These are phyloP conservation scores for Trichacis sp. DNA, from an alignment of 2,888 invertebrate genomes.

Conservation along the genomic window DNA sequence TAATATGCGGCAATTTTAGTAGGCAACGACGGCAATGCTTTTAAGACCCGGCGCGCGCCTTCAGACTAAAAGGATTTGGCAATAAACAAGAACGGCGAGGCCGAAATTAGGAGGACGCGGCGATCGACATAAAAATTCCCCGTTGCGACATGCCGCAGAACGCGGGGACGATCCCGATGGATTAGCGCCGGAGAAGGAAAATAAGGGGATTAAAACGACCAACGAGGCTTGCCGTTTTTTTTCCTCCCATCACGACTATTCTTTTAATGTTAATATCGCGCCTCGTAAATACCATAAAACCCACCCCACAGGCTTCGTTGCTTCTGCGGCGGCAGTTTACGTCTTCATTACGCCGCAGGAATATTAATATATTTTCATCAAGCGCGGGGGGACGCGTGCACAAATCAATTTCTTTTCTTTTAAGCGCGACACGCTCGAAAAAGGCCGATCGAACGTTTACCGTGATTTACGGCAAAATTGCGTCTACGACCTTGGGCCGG, in stretches of 20 bases:
- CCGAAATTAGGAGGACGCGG: constrained; percentile 59
- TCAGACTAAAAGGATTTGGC: constrained; percentile 66
- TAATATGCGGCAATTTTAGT: too few relatives aligned
- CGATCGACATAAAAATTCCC: constrained; percentile 57
- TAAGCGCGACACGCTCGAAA: too few relatives aligned
- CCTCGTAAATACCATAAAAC: constrained; percentile 50
- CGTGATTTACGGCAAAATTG: constrained; percentile 68
- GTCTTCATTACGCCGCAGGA: constrained; percentile 5
- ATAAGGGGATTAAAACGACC: constrained; percentile 38
- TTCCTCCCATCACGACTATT: constrained; percentile 44
- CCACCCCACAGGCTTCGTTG: constrained; percentile 17
- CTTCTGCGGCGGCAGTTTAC: constrained; percentile 9
- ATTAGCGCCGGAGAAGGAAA: constrained; percentile 51
- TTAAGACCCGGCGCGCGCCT: constrained; percentile 41
- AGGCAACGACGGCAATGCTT: constrained; percentile 22
- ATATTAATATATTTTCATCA: constrained; percentile 5
- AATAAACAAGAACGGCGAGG: constrained; percentile 62
- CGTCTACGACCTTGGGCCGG: constrained; percentile 63
- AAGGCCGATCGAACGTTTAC: too few relatives aligned
- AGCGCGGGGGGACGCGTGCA: not conserved
- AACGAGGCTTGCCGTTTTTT: constrained; percentile 34
- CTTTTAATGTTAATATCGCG: constrained; percentile 58
- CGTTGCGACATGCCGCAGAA: constrained; percentile 26
- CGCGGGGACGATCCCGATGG: constrained; percentile 50
- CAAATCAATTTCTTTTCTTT: too few relatives aligned